Percentiles rank a stretch among this genome's conserved stretches.
Evolutionary conservation across 2,888 invertebrate genomes (phyloP).

Genomic region (Heteropelma amictum): DNA sequence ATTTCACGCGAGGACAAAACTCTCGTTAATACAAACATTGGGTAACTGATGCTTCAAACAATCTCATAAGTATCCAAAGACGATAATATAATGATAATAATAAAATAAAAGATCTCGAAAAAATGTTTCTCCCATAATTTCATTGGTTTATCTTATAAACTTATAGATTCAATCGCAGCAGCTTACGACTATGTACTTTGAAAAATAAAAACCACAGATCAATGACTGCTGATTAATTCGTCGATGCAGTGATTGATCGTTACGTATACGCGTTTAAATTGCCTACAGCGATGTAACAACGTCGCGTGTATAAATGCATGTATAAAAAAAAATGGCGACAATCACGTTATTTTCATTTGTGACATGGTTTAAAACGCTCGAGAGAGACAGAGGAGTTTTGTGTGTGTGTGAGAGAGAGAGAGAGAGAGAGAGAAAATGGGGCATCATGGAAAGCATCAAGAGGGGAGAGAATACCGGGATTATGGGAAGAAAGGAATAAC

Average conservation of each 20-base stretch:
- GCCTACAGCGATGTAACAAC: not conserved
- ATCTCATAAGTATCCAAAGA: not conserved
- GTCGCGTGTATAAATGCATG: slow-evolving; percentile 14
- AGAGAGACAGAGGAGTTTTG: not conserved
- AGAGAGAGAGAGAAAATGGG: not conserved
- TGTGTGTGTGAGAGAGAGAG: not conserved
- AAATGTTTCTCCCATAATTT: slow-evolving; percentile 19
- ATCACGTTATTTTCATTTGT: slow-evolving; percentile 27
- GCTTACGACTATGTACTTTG: not conserved
- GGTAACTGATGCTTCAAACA: too few relatives aligned
- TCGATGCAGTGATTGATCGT: slow-evolving; percentile 38
- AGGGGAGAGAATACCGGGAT: not conserved
- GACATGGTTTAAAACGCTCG: slow-evolving; percentile 2
- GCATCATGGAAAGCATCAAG: not conserved
- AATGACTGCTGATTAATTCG: slow-evolving; percentile 24
- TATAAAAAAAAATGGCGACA: slow-evolving; percentile 41
- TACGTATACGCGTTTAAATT: slow-evolving; percentile 7
- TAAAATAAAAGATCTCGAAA: slow-evolving; percentile 34
- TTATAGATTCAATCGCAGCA: not conserved
- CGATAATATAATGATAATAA: slow-evolving; percentile 4
- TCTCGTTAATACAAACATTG: slow-evolving; percentile 12
- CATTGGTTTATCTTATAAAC: slow-evolving; percentile 8
- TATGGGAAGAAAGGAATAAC: slow-evolving; percentile 9
- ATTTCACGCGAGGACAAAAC: too few relatives aligned
- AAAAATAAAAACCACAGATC: slow-evolving; percentile 23